These are phyloP conservation scores for Gonocerus acuteangulatus DNA, from an alignment of 2,888 invertebrate genomes.

Conservation along the genomic window DNA sequence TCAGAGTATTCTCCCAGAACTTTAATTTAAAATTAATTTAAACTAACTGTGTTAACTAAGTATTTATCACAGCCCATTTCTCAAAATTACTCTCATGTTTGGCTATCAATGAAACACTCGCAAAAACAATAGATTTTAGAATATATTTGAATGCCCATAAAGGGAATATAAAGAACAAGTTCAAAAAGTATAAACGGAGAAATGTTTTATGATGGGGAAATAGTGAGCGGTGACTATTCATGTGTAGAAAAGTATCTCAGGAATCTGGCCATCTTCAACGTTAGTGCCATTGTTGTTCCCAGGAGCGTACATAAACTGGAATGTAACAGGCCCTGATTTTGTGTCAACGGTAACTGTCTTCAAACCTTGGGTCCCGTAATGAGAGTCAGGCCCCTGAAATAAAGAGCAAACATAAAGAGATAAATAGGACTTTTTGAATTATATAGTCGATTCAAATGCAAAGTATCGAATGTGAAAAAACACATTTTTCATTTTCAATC, in stretches of 20 bases:
- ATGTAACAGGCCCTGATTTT: slow-evolving; percentile 66
- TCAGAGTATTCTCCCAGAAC: too few species aligned
- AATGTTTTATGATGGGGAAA: too few species aligned
- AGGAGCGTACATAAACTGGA: slow-evolving; percentile 76
- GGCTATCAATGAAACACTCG: too few species aligned
- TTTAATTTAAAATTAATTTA: too few species aligned
- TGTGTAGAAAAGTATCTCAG: slow-evolving; percentile 74
- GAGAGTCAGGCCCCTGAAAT: slow-evolving; percentile 73
- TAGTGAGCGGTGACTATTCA: slow-evolving; percentile 41
- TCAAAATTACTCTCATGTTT: too few species aligned
- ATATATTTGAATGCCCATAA: not conserved
- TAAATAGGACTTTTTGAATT: not conserved
- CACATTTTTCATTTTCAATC: too few species aligned
- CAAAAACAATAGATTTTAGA: not conserved
- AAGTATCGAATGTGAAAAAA: too few species aligned
- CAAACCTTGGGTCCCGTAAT: slow-evolving; percentile 74
- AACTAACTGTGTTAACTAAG: too few species aligned
- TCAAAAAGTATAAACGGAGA: not conserved
- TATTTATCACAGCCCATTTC: too few species aligned
- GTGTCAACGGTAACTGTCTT: slow-evolving; percentile 67
- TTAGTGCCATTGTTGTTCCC: slow-evolving; percentile 81
- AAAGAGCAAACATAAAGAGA: slow-evolving; percentile 3
- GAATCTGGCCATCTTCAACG: slow-evolving; percentile 80
- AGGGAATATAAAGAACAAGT: not conserved
- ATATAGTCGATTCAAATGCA: too few species aligned